Evolutionary conservation across 2,888 invertebrate genomes (phyloP).

Genomic region (Leptura quadrifasciata): DNA sequence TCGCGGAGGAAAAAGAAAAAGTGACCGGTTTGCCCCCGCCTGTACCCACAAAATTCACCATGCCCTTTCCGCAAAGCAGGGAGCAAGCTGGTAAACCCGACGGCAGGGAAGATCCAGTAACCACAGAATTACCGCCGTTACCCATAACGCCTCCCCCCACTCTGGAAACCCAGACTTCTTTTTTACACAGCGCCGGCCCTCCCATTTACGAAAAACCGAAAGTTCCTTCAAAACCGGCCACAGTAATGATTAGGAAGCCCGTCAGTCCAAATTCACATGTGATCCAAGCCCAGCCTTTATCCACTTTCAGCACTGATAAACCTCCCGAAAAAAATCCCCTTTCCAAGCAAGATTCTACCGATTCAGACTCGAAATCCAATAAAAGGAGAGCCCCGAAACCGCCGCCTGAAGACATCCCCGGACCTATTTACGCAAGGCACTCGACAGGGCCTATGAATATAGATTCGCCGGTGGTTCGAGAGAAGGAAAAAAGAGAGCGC

Average conservation of each 20-base stretch:
- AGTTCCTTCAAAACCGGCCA: slow-evolving; percentile 82
- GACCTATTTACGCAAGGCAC: slow-evolving; percentile 77
- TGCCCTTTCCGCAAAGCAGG: slow-evolving; percentile 75
- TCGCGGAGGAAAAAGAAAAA: slow-evolving; percentile 48
- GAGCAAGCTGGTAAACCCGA: slow-evolving; percentile 91
- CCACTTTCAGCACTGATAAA: slow-evolving; percentile 62
- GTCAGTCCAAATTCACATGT: slow-evolving; percentile 41
- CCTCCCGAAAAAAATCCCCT: slow-evolving; percentile 70
- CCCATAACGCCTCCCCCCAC: slow-evolving; percentile 82
- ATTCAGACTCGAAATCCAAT: slow-evolving; percentile 74
- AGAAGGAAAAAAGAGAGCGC: slow-evolving; percentile 85
- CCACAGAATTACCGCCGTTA: slow-evolving; percentile 81
- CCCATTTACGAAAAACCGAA: slow-evolving; percentile 78
- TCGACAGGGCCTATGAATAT: slow-evolving; percentile 76
- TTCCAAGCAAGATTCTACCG: slow-evolving; percentile 78
- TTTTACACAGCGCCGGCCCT: slow-evolving; percentile 77
- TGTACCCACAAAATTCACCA: slow-evolving; percentile 50
- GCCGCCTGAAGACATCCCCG: slow-evolving; percentile 79
- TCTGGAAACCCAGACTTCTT: slow-evolving; percentile 78
- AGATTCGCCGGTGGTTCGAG: slow-evolving; percentile 75
- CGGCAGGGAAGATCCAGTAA: slow-evolving; percentile 89
- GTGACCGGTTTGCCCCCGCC: slow-evolving; percentile 49
- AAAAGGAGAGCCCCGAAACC: slow-evolving; percentile 89
- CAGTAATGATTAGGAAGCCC: slow-evolving; percentile 67
- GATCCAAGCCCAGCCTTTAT: slow-evolving; percentile 59